Evolutionary conservation across 2,888 invertebrate species (phyloP).

Genomic region (Melanargia galathea): DNA sequence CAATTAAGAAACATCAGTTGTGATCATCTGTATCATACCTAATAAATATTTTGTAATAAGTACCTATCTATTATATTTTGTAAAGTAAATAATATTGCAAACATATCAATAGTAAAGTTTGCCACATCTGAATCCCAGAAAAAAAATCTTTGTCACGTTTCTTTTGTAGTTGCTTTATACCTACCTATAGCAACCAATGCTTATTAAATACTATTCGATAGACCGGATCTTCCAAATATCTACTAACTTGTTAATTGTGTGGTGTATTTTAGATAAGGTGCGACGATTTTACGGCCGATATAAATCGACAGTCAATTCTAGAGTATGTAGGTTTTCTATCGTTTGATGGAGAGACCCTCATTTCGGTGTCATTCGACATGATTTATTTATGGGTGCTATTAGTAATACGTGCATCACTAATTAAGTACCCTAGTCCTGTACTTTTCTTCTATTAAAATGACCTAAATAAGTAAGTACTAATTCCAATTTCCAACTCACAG

Average conservation of each 20-base stretch:
- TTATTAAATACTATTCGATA: constrained; percentile 45
- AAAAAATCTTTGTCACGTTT: constrained; percentile 11
- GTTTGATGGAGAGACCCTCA: constrained; percentile 52
- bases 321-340: constrained; percentile 55
- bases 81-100: too few species aligned
- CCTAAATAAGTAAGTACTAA: not conserved
- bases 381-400: constrained; percentile 60
- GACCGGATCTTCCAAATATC: constrained; percentile 50
- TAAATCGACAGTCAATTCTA: constrained; percentile 64
- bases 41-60: too few species aligned
- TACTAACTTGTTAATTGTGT: constrained; percentile 58
- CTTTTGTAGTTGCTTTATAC: constrained; percentile 34
- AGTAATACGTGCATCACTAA: constrained; percentile 47
- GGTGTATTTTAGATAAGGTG: constrained; percentile 65
- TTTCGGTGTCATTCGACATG: constrained; percentile 51
- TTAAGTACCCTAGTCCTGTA: constrained; percentile 10
- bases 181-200: constrained; percentile 21
- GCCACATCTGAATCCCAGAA: not conserved
- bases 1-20: too few species aligned
- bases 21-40: too few species aligned
- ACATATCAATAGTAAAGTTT: not conserved
- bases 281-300: constrained; percentile 64
- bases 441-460: not conserved
- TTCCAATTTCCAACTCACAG: not conserved
- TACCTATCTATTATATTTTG: too few species aligned